Evolutionary conservation across 2,113 vertebrate species (phyloP), one percentile per base, ranked within the genome.

Genomic region (Neolamprologus longior): DNA sequence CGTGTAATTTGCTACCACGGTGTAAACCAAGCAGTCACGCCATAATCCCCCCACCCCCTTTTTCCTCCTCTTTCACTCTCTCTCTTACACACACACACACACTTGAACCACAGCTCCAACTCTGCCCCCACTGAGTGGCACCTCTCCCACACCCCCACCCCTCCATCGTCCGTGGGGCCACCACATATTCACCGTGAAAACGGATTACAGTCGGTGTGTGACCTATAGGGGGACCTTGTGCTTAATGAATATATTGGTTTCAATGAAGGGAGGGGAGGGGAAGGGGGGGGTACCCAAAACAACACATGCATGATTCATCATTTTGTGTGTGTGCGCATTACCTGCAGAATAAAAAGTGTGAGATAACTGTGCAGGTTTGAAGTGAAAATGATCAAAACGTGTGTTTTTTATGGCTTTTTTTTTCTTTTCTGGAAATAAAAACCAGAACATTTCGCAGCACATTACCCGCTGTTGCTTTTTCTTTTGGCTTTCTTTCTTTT

Each of bases 91-190:
- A 61, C 57, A 31, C 55, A 47, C 86, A 61, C 85, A 26, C 68
- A 14, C 80, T 57, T 97, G 94, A 96, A 97, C 97, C 96, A 95
- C 96, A 97, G 96, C 96, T 96, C 96, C 42, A 24, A 14, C 66
- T 71, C 35, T 71, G 12, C 12, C 35, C 66, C 66, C 66, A 71
- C n/a, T 71, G 84, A 91, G 89, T 90, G 88, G 81, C 82, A 89
- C 84, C 91, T 92, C 82, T 73, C 83, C 87, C 61, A 37, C 61
- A 80, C 91, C 19, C 88, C 55, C 79, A 35, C 21, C 21, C 86
- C 84, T 28, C 58, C 19, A 37, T 21, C 61, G 61, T 71, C 42
- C 57, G 82, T 47, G 92, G 91, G 91, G 91, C 88, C 87, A 54
- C 91, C 87, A 58, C 91, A 91, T 83, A 90, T 91, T 90, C 92